These are phyloP conservation scores for Onychomys torridus DNA, from an alignment of 2,797 vertebrate genomes.

Conservation along the genomic window DNA sequence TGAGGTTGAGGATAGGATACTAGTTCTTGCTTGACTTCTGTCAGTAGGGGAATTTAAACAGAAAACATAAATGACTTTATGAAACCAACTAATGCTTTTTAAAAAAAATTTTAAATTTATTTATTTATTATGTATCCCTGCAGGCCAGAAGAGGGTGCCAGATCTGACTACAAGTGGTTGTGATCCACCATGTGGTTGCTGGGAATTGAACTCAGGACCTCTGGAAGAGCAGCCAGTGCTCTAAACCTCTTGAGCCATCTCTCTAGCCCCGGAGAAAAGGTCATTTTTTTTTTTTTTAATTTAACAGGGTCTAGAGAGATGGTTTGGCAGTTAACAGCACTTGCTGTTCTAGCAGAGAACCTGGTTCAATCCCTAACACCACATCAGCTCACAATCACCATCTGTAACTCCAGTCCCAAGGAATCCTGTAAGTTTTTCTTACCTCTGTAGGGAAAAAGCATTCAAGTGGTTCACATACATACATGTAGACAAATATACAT, in stretches of 20 bases:
- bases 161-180: too few species aligned
- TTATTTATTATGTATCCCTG: too few species aligned
- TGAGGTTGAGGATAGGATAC: slow-evolving; percentile 82
- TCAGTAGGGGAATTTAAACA: slow-evolving; percentile 76
- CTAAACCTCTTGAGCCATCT: too few species aligned
- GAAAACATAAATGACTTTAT: slow-evolving; percentile 39
- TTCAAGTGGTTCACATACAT: not conserved
- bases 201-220: too few species aligned
- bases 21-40: slow-evolving; percentile 86
- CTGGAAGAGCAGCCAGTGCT: too few species aligned
- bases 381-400: not conserved
- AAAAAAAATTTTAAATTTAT: too few species aligned
- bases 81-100: not conserved
- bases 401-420: not conserved
- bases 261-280: too few species aligned
- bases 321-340: not conserved
- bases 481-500: not conserved
- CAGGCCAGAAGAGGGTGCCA: too few species aligned
- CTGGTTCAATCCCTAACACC: not conserved
- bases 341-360: not conserved
- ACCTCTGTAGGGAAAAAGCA: not conserved
- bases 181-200: too few species aligned
- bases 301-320: not conserved
- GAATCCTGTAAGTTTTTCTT: not conserved
- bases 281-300: too few species aligned